Base-by-base conservation (phyloP, 2,797 vertebrate species). In the Alcedo quadribrachys region DNA sequence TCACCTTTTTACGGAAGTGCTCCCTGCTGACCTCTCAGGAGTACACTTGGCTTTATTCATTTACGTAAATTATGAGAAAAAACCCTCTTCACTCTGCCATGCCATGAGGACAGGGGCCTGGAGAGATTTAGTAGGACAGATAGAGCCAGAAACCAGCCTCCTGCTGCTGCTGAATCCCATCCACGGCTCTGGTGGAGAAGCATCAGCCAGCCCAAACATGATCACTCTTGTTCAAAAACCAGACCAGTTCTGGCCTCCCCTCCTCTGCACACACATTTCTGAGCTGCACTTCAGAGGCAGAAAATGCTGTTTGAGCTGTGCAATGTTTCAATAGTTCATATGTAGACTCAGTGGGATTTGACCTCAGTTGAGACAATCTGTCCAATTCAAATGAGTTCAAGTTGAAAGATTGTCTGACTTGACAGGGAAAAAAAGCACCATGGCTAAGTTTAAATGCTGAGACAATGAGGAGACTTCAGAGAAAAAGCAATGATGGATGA, bases 351-450 rank as follows among this genome's bases (percentile, higher is more conserved):
- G 40, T 24, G 55, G 48, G 73, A 55, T 92, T 73, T 85, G 15
- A 54, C 65, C 92, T 90, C 50, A 89, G 57, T 42, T 81, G 58
- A 95, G 76, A 87, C 46, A 89, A 68, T 33, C 70, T 67, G 53
- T 80, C 76, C 54, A n/a, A 80, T 78, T 87, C 22, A 45, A 78
- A 62, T 42, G 42, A 83, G 17, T 42, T 68, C 62, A 85, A 58
- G 30, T 60, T 87, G 60, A 86, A 86, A 77, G 46, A 71, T 7
- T 20, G 53, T n/a, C 5, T 48, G 60, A 86, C 67, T 87, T 74
- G 73, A 61, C 8, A 42, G 27, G 12, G 2, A 10, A 27, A 40
- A 62, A 85, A 68, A 54, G 16, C 18, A 63, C 46, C 8, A 12
- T 33, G 51, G 33, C 30, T 68, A 33, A 21, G 18, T 71, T 76